Base-by-base conservation (phyloP, 2,888 invertebrate species). In the Petrophora chlorosata region DNA sequence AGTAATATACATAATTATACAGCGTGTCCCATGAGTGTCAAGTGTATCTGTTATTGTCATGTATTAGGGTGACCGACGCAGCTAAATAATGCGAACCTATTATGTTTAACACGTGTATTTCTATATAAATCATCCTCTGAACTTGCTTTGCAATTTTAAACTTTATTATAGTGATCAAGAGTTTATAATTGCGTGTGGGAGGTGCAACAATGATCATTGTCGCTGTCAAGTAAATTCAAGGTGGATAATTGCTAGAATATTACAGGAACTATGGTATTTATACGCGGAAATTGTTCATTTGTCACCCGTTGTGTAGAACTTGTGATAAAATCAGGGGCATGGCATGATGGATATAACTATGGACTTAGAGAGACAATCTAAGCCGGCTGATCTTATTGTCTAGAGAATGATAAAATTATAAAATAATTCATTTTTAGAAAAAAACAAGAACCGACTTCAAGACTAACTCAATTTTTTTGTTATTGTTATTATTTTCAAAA, bases 91-190 rank as follows among this genome's bases (percentile, higher is more conserved):
- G 17, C 17, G 17, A 5, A 3, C 17, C 5, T 5, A 5, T 3
- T 5, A 41, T 47, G 42, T 38, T 42, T 42, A 33, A 50, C 49
- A 43, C 39, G 43, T 44, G 39, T 40, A 50, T 22, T 33, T 10
- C 7, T 12, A 15, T 35, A 43, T 44, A 44, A 50, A 50, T 50
- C 49, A 44, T 38, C 15, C 30, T 9, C 16, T 39, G 12, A 23
- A 33, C 12, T 7, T 23, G 39, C n/a, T 16, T 29, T 29, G 8
- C 28, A 2, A 35, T 34, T 50, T 29, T 38, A 15, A 12, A 7
- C 39, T 22, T 15, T 50, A 35, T 17, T 1, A 3, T 5, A 8
- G 22, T 9, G 17, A 17, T 5, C 14, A 40, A 30, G 3, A 15
- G 43, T 34, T 23, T 9, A 35, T 29, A 28, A 32, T 29, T 39